Conservation (phyloP, 2,888 invertebrate species). For the Hoplodrina ambigua region DNA sequence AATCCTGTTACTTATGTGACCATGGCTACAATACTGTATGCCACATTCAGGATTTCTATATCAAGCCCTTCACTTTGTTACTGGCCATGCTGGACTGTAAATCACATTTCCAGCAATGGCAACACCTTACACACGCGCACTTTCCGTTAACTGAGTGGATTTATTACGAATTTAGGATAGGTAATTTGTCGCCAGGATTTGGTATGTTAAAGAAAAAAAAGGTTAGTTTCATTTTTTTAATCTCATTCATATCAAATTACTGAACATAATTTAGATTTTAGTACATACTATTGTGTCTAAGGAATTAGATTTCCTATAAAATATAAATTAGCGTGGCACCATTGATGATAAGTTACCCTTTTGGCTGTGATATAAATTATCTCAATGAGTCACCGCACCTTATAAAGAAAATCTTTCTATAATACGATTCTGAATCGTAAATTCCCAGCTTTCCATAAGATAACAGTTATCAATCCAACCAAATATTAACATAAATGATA, state of each 20-base stretch:
- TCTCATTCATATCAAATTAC: constrained; percentile 89
- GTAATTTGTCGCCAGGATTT: too few relatives aligned
- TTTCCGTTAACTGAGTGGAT: too few relatives aligned
- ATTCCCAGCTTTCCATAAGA: constrained; percentile 71
- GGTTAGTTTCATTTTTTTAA: constrained; percentile 81
- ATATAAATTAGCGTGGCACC: constrained; percentile 86
- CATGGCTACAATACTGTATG: too few relatives aligned
- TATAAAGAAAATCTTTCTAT: constrained; percentile 74
- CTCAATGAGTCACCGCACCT: constrained; percentile 78
- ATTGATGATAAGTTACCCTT: constrained; percentile 78
- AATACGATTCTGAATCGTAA: constrained; percentile 85
- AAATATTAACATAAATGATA: constrained; percentile 80
- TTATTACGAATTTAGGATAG: too few relatives aligned
- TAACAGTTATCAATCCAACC: constrained; percentile 73
- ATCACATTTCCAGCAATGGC: too few relatives aligned
- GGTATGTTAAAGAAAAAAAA: constrained; percentile 56
- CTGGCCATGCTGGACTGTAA: too few relatives aligned
- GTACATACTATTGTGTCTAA: constrained; percentile 80
- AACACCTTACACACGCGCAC: too few relatives aligned
- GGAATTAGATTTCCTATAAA: constrained; percentile 82
- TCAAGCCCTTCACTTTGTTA: too few relatives aligned
- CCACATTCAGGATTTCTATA: too few relatives aligned
- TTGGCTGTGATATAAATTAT: constrained; percentile 76
- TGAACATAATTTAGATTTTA: constrained; percentile 87
- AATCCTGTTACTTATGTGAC: too few relatives aligned